phyloP scores from a whole-genome alignment of 1,140 invertebrate species.

The Drosophila bipectinata region DNA sequence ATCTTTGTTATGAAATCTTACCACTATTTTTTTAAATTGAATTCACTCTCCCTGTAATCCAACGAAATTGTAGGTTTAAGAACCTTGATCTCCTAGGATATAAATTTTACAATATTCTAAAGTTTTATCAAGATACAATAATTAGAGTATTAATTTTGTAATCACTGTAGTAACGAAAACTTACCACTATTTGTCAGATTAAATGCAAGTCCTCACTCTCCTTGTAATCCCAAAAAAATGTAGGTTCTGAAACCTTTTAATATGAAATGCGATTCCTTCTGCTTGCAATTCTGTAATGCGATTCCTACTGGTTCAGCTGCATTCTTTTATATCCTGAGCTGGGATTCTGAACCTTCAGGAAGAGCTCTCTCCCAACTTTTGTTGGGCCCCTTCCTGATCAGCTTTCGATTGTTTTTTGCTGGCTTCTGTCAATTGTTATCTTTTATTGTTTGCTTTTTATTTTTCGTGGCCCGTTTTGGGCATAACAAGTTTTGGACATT shows the following conservation, averaged over 20 bases:
- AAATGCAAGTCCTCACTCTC: background rate
- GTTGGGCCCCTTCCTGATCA: background rate
- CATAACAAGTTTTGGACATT: constrained; percentile 77
- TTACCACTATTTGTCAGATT: background rate
- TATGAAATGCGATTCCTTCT: constrained; percentile 5
- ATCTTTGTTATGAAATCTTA: too few relatives aligned
- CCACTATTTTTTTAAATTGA: too few relatives aligned
- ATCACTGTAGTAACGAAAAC: background rate
- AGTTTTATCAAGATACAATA: too few relatives aligned
- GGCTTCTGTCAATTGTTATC: constrained; percentile 2
- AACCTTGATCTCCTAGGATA: too few relatives aligned
- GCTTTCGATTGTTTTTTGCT: background rate
- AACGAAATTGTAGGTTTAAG: too few relatives aligned
- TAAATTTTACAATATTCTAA: too few relatives aligned
- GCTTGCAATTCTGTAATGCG: constrained; percentile 2
- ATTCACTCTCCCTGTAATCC: too few relatives aligned
- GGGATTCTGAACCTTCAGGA: constrained; percentile 13
- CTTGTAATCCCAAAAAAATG: background rate
- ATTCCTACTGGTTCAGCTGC: background rate
- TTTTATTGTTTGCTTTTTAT: background rate
- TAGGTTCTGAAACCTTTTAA: background rate
- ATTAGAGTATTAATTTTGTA: too few relatives aligned
- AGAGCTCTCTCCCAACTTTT: constrained; percentile 6
- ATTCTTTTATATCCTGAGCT: constrained; percentile 49
- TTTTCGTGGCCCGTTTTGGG: constrained; percentile 29